Conservation (phyloP, 2,797 vertebrate genomes). For the Hoplostethus mediterraneus region DNA sequence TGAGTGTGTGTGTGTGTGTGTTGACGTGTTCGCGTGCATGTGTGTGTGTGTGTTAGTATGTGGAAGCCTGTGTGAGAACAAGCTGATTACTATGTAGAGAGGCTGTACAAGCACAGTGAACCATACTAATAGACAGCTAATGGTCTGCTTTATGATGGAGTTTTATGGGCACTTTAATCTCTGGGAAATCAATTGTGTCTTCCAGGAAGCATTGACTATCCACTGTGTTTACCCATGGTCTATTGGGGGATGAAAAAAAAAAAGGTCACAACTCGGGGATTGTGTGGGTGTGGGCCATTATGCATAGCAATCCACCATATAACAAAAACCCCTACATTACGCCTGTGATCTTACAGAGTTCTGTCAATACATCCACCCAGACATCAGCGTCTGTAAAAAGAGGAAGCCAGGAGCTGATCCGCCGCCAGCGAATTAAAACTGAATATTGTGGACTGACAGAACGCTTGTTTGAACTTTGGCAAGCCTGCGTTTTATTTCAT, state of each 20-base stretch:
- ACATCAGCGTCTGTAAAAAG: too few relatives aligned
- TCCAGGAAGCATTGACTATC: slow-evolving; percentile 52
- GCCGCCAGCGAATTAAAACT: too few relatives aligned
- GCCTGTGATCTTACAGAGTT: too few relatives aligned
- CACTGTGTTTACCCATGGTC: slow-evolving; percentile 43
- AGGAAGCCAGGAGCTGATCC: too few relatives aligned
- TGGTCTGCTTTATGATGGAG: slow-evolving; percentile 72
- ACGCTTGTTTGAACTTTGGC: too few relatives aligned
- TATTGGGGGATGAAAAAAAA: slow-evolving; percentile 37
- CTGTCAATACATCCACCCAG: too few relatives aligned
- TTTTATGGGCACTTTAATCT: slow-evolving; percentile 77
- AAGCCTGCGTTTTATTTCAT: too few relatives aligned
- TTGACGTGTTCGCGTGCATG: slow-evolving; percentile 25
- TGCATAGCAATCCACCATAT: not conserved
- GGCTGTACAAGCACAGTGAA: slow-evolving; percentile 62
- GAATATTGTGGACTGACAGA: not conserved
- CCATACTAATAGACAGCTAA: slow-evolving; percentile 77
- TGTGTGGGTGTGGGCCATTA: not conserved
- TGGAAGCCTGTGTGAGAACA: slow-evolving; percentile 37
- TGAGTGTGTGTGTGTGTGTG: slow-evolving; percentile 8
- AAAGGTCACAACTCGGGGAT: slow-evolving; percentile 15
- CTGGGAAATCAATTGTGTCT: slow-evolving; percentile 66
- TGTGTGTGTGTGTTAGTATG: slow-evolving; percentile 40
- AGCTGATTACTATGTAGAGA: slow-evolving; percentile 81
- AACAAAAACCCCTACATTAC: not conserved